Evolutionary conservation across 37 sponge, comb jelly and placozoan species (phyloP), one percentile per base, ranked within the genome.

Genomic region (Haliclona indistincta): DNA sequence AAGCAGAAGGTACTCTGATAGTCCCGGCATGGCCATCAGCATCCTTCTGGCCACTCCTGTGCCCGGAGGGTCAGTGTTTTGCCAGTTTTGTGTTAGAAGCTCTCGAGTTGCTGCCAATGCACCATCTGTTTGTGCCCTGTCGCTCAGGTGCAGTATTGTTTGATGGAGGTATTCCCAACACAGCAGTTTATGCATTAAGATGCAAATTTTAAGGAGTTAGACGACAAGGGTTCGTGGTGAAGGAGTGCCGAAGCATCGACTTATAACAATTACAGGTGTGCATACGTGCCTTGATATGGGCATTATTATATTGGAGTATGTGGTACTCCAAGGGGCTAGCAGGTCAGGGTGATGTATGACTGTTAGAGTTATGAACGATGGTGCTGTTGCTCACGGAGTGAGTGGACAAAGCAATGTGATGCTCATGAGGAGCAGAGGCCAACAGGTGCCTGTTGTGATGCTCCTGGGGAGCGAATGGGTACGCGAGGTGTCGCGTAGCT

Each of bases 21-120:
- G 37, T 80, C 38, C 80, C 80, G 11, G 34, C 22, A 13, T 80
- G 80, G 80, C 17, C 26, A 22, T 80, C 80, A 42, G 70, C 80
- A 6, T 61, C 71, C 29, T 80, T 56, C n/a, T 78, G 79, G 79
- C 79, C 79, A 0, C 5, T 78, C 11, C 15, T 80, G 38, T 69
- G 44, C 49, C 71, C 56, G 3, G 71, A 80, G 28, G 71, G 62
- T 11, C 6, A 4, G 3, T 13, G 22, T 19, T 56, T 69, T 38
- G 71, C 71, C 0, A 43, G n/a, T 6, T 80, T 69, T 60, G 71
- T 80, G 19, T 40, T 58, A 1, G 7, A 0, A 19, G 25, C 38
- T 37, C 4, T 8, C 8, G 61, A 36, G 29, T 22, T 71, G 25
- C 52, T 33, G 28, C 28, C 23, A 1, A 52, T 1, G 0, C 13